Percentiles rank a stretch among this genome's conserved stretches.
These are phyloP conservation scores for Eubasilissa splendida DNA, from an alignment of 2,888 invertebrate genomes.

Conservation along the genomic window DNA sequence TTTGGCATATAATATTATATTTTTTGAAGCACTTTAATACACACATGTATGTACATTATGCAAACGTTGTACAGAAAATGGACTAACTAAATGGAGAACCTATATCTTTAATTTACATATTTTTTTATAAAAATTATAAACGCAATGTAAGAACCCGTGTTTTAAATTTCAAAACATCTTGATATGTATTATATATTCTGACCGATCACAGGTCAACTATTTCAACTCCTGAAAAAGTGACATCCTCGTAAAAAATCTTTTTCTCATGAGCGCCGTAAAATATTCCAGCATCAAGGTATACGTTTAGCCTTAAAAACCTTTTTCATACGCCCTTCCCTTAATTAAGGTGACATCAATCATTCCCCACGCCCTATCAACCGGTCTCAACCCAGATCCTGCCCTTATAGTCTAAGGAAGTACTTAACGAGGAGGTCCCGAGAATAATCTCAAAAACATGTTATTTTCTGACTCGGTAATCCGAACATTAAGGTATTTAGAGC, in stretches of 20 bases:
- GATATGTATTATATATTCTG: too few relatives aligned
- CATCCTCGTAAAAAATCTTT: not conserved
- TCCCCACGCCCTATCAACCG: not conserved
- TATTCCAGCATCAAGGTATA: conserved; percentile 5
- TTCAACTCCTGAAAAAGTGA: not conserved
- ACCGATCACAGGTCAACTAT: too few relatives aligned
- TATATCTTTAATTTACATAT: too few relatives aligned
- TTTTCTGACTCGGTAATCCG: conserved; percentile 2
- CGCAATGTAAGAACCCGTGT: too few relatives aligned
- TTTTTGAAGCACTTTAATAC: too few relatives aligned
- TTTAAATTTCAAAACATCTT: too few relatives aligned
- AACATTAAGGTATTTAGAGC: too few relatives aligned
- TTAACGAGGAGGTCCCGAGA: not conserved
- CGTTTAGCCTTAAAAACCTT: conserved; percentile 12
- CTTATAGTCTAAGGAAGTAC: not conserved
- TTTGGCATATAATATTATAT: too few relatives aligned
- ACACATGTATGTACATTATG: too few relatives aligned
- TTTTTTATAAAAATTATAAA: too few relatives aligned
- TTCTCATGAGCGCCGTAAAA: not conserved
- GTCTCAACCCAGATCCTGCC: not conserved
- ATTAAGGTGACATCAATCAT: conserved; percentile 48
- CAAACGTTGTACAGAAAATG: too few relatives aligned
- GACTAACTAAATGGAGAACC: too few relatives aligned
- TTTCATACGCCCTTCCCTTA: conserved; percentile 8
- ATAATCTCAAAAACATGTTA: conserved; percentile 27